These are phyloP conservation scores for Acanthiza pusilla DNA, from an alignment of 2,797 vertebrate genomes.

Conservation along the genomic window DNA sequence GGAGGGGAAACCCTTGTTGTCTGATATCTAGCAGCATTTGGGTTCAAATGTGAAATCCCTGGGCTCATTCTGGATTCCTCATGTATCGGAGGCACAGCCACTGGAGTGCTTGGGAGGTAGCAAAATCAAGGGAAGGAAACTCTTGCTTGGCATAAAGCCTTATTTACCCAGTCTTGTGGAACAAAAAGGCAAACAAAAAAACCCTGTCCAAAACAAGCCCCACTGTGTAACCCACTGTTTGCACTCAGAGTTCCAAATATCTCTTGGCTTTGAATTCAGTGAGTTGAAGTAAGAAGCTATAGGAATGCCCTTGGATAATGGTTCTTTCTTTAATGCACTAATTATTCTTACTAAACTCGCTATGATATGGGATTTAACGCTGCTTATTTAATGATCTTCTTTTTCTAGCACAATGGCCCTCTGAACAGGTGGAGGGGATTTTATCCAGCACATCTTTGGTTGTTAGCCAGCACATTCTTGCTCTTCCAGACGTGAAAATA, in stretches of 20 bases:
- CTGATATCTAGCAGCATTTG: neutral
- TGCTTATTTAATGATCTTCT: neutral
- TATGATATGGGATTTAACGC: neutral
- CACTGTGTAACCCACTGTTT: constrained; percentile 16
- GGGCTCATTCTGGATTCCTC: constrained; percentile 28
- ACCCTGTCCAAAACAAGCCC: constrained; percentile 2
- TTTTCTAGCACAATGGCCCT: neutral
- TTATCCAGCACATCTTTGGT: constrained; percentile 57
- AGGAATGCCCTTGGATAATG: neutral
- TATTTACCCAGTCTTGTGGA: constrained; percentile 21
- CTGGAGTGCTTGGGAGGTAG: neutral
- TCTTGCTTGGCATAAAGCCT: neutral
- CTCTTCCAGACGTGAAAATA: constrained; percentile 45
- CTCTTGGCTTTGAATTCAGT: neutral
- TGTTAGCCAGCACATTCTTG: constrained; percentile 51
- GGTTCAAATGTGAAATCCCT: constrained; percentile 38
- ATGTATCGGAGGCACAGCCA: neutral
- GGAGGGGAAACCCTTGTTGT: neutral
- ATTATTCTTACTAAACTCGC: neutral
- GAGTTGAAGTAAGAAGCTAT: neutral
- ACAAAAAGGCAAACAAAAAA: constrained; percentile 49
- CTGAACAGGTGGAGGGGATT: constrained; percentile 46
- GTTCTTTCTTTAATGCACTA: neutral
- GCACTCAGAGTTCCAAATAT: neutral
- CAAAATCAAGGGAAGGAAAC: neutral